phyloP scores from a whole-genome alignment of 1,140 invertebrate genomes.

The Trichoplusia ni region DNA sequence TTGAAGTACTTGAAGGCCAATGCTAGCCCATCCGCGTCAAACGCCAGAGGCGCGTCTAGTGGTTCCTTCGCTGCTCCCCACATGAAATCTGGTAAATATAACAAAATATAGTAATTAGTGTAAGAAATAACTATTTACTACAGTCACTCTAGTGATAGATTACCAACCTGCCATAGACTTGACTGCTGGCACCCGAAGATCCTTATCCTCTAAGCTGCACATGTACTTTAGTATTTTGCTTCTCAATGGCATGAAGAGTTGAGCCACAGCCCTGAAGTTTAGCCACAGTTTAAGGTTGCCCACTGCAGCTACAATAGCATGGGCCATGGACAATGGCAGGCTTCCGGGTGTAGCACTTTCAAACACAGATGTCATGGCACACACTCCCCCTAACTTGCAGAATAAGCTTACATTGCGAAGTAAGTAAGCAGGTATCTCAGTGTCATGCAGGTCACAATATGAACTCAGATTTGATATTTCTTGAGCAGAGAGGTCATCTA shows the following conservation, averaged over 20 bases:
- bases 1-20: conserved; percentile 97
- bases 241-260: conserved; percentile 92
- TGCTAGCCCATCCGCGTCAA: conserved; percentile 94
- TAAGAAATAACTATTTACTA: no score
- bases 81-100: conserved; percentile 96
- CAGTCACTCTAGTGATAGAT: background rate
- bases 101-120: no score
- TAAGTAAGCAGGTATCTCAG: conserved; percentile 94
- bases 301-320: conserved; percentile 94
- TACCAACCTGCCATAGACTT: conserved; percentile 92
- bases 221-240: conserved; percentile 94
- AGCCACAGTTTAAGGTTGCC: conserved; percentile 97
- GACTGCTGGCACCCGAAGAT: conserved; percentile 91
- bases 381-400: conserved; percentile 93
- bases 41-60: conserved; percentile 91
- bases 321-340: conserved; percentile 92
- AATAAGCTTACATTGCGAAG: conserved; percentile 95
- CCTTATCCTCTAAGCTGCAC: conserved; percentile 95
- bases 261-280: conserved; percentile 93
- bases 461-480: conserved; percentile 89
- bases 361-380: conserved; percentile 92
- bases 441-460: conserved; percentile 96
- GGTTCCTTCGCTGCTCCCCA: conserved; percentile 97
- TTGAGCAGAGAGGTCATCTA: conserved; percentile 89
- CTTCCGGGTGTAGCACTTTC: conserved; percentile 87